Evolutionary conservation across 2,113 vertebrate species (phyloP), one percentile per base, ranked within the genome.

Genomic region (Microcebus lehilahytsara): DNA sequence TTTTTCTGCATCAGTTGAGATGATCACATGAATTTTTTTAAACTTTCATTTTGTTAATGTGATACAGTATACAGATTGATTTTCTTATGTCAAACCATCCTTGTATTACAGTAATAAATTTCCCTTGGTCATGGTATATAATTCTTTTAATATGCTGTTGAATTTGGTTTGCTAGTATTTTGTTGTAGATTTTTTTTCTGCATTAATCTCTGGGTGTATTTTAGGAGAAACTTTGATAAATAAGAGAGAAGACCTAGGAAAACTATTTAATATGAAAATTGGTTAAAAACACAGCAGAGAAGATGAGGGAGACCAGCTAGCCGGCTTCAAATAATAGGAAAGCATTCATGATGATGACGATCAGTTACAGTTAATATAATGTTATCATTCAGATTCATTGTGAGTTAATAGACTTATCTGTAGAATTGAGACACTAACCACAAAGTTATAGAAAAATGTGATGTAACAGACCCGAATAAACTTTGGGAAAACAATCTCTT

Each of bases 181-280:
- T 27, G 13, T 66, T 66, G 64, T 16, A 14, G 30, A 32, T 66
- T 66, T 91, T 91, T 62, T 20, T 71, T 42, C 79, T 56, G 6
- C 34, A 69, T 67, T 93, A n/a, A 77, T 67, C 5, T 79, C 56
- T 67, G 19, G 34, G 23, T 87, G 10, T 46, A 19, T 93, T 93
- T 93, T 67, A 87, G 81, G 58, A 77, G 49, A 69, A 79, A 74
- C 51, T 42, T 66, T 80, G 62, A 83, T 37, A 49, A 93, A 34
- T 72, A 71, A 67, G 23, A 93, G 22, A 81, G 46, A 25, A 95
- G 22, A 53, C n/a, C 32, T 34, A 64, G 37, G 80, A 79, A 96
- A 96, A 78, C 37, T 12, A 79, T 95, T 89, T 83, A 62, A 72
- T 64, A 32, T 46, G 37, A 95, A 89, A 94, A 85, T 34, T 40